Evolutionary conservation across 2,888 invertebrate genomes (phyloP).

Genomic region (Eurytoma californica): DNA sequence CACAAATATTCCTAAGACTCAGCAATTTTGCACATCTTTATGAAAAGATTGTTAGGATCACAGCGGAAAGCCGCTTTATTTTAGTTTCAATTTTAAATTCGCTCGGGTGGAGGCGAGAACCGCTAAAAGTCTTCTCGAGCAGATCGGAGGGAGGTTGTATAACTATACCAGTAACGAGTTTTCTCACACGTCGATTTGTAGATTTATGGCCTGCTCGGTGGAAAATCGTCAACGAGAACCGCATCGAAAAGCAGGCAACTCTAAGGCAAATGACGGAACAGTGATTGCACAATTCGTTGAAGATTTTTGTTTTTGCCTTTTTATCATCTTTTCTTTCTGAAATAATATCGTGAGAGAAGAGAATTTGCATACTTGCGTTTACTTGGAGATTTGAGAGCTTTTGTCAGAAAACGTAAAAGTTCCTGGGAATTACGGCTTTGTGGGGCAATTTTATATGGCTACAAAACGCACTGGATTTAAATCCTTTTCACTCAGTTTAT

Average conservation of each 20-base stretch:
- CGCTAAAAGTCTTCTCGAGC: background rate
- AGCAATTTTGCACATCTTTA: background rate
- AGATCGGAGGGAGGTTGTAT: background rate
- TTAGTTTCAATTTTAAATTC: background rate
- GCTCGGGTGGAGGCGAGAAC: background rate
- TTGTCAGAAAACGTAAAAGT: background rate
- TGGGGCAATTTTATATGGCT: background rate
- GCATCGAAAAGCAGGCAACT: background rate
- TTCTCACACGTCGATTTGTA: constrained; percentile 21
- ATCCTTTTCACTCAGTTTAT: no score
- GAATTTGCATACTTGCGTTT: background rate
- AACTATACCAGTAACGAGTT: constrained; percentile 21
- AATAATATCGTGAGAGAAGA: background rate
- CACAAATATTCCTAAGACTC: background rate
- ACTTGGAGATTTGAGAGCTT: no score
- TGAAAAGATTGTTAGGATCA: background rate
- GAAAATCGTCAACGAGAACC: constrained; percentile 12
- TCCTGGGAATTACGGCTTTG: background rate
- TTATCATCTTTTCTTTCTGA: background rate
- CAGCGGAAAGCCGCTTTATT: constrained; percentile 7
- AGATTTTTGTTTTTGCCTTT: background rate
- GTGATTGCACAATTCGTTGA: background rate
- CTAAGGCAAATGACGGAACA: background rate
- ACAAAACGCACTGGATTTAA: no score
- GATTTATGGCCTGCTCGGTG: constrained; percentile 24